A percentile compares a stretch with the other conserved stretches of the same genome.
Evolutionary conservation across 1,140 invertebrate genomes (phyloP).

Genomic region (Chrysomallon squamiferum): DNA sequence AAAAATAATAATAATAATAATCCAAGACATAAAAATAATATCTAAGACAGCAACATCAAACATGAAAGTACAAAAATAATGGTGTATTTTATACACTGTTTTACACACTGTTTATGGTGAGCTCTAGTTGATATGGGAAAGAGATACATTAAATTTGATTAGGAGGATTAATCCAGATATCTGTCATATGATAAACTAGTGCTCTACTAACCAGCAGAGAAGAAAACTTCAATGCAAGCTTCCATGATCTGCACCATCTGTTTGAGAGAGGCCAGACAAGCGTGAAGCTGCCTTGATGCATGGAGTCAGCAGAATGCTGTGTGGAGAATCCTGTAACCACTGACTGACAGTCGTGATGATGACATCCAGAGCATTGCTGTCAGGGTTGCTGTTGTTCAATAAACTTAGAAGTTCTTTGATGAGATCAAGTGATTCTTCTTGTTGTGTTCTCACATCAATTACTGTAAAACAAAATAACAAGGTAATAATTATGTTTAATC

Average conservation of each 20-base stretch:
- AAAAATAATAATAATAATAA: too few relatives aligned
- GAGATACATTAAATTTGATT: too few relatives aligned
- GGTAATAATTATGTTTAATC: constrained; percentile 62
- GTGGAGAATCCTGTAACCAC: constrained; percentile 58
- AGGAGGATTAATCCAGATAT: too few relatives aligned
- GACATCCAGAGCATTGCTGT: constrained; percentile 61
- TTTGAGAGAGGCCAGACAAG: constrained; percentile 50
- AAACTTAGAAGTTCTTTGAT: constrained; percentile 65
- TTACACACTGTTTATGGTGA: too few relatives aligned
- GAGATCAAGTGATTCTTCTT: constrained; percentile 67
- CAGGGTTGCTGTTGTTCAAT: constrained; percentile 63
- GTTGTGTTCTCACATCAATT: constrained; percentile 64
- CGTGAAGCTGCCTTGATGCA: constrained; percentile 50
- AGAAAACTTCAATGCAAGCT: constrained; percentile 54
- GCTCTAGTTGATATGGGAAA: too few relatives aligned
- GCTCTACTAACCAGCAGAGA: constrained; percentile 55
- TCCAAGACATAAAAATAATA: too few relatives aligned
- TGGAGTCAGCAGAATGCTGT: constrained; percentile 53
- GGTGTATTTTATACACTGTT: too few relatives aligned
- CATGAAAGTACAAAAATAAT: too few relatives aligned
- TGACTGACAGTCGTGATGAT: constrained; percentile 63
- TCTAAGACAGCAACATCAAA: too few relatives aligned
- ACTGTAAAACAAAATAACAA: constrained; percentile 50
- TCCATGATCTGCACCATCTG: constrained; percentile 57
- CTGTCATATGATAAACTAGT: too few relatives aligned